Base-by-base conservation (phyloP, 2,113 vertebrate species). In the Austrofundulus limnaeus region DNA sequence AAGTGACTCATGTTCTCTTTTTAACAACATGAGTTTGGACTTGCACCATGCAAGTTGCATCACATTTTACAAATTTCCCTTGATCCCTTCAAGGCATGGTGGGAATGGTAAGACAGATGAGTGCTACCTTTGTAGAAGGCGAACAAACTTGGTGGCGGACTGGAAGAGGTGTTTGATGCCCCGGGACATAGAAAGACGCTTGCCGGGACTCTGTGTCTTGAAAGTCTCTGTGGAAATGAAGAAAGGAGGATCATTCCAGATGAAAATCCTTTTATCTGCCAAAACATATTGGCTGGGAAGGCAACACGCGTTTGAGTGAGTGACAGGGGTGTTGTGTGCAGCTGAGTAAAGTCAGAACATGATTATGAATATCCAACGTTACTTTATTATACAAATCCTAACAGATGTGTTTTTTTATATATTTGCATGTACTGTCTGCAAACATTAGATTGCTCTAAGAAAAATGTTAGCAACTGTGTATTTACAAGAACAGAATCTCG, bases 151-250 rank as follows among this genome's bases (percentile, higher is more conserved):
- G 69, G 87, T 92, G 75, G 92, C 86, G 0, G 91, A 92, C 55
- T 93, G 91, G 85, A 93, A 93, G 66, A 93, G 87, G 58, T 92
- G 91, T 82, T 92, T 93, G 78, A 93, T 88, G 63, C 92, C 86
- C 17, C 90, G 90, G 61, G 92, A 91, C 81, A 92, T 75, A 39
- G 84, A 91, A 50, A 88, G 75, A 41, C 88, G 90, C 81, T 90
- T 92, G 70, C 78, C 83, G 59, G 90, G 80, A 52, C 80, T 84
- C 58, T 80, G 78, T 61, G 85, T 81, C 62, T 84, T 92, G 2
- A 58, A 66, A 53, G 25, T 87, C 70, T 92, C 92, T 93, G 87
- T 23, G 66, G 75, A 76, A 74, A 25, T 58, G 37, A 65, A 61
- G n/a, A 34, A 10, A 61, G 31, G 43, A 71, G 63, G 54, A 74